phyloP scores from a whole-genome alignment of 2,888 invertebrate species.

The Cataglyphis livida region DNA sequence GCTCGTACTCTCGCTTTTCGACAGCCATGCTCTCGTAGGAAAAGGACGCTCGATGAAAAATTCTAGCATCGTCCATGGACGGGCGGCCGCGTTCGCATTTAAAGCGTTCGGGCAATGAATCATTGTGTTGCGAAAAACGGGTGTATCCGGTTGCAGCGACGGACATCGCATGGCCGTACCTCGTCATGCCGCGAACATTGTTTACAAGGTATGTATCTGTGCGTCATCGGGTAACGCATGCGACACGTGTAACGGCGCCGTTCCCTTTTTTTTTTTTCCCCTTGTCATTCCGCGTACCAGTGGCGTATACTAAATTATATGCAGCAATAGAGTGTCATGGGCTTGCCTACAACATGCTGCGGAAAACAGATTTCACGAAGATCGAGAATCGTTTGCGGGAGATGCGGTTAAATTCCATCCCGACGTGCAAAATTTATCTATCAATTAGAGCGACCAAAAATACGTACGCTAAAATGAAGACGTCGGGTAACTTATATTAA shows the following conservation, averaged over 20 bases:
- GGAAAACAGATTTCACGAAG: not conserved
- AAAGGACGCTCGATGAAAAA: slow-evolving; percentile 39
- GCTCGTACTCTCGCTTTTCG: not conserved
- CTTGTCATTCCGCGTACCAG: slow-evolving; percentile 6
- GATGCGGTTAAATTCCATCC: not conserved
- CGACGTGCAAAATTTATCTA: not conserved
- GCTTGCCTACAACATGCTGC: not conserved
- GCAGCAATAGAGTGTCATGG: slow-evolving; percentile 29
- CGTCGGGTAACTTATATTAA: not conserved
- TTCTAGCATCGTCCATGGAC: slow-evolving; percentile 28
- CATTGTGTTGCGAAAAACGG: slow-evolving; percentile 51
- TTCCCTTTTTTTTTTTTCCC: not conserved
- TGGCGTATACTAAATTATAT: slow-evolving; percentile 38
- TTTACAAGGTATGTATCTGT: slow-evolving; percentile 67
- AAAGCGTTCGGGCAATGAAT: slow-evolving; percentile 49
- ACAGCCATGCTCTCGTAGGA: not conserved
- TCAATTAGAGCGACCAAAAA: not conserved
- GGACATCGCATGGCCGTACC: slow-evolving; percentile 30
- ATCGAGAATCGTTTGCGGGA: not conserved
- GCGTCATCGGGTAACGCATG: slow-evolving; percentile 49
- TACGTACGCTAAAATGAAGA: not conserved
- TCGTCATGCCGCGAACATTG: slow-evolving; percentile 68
- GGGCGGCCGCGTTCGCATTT: slow-evolving; percentile 29
- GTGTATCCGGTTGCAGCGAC: slow-evolving; percentile 47
- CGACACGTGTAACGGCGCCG: slow-evolving; percentile 47